Conservation (phyloP, 2,888 invertebrate genomes). For the Trilocha varians region DNA sequence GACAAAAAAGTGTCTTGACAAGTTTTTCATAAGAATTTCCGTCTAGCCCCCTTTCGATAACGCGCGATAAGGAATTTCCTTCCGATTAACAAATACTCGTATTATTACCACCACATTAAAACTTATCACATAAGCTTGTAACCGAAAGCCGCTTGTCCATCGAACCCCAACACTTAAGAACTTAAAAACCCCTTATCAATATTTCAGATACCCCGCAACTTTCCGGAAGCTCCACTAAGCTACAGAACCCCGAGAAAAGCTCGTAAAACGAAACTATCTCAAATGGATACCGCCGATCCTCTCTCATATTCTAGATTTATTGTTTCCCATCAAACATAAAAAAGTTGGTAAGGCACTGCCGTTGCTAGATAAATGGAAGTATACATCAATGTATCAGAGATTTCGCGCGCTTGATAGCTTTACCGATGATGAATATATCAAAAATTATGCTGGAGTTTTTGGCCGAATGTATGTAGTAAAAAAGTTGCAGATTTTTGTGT, state of each 20-base stretch:
- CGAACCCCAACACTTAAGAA: neutral
- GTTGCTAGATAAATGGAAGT: neutral
- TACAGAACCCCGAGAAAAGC: neutral
- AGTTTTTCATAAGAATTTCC: no score
- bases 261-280: conserved; percentile 6
- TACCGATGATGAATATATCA: neutral
- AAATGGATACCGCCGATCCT: conserved; percentile 13
- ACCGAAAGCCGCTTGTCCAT: no score
- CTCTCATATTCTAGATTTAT: conserved; percentile 33
- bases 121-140: no score
- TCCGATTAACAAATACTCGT: no score
- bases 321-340: conserved; percentile 36
- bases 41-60: no score
- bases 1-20: no score
- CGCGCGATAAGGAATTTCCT: no score
- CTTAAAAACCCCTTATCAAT: neutral
- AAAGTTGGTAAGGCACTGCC: conserved; percentile 7
- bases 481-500: no score
- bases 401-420: neutral
- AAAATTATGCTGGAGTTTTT: neutral
- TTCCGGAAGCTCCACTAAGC: neutral
- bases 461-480: no score
- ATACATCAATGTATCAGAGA: neutral
- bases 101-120: no score
- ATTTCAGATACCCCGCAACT: neutral